phyloP scores from a whole-genome alignment of 2,797 vertebrate genomes.

The Botia almorhae region DNA sequence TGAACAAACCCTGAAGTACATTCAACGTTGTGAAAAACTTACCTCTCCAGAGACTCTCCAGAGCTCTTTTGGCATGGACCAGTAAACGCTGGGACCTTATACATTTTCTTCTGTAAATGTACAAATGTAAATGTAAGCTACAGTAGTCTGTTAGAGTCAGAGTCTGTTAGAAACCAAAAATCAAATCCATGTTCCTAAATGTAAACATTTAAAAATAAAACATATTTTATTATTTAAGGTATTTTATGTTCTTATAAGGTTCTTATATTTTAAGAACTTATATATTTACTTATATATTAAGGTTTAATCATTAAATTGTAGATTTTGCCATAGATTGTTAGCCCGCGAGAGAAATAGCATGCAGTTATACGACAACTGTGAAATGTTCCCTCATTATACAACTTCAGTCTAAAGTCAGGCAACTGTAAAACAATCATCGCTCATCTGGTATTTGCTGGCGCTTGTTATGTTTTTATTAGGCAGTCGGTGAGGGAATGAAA shows the following conservation, averaged over 20 bases:
- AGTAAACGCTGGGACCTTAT: no score
- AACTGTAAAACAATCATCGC: conserved; percentile 43
- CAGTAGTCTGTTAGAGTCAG: no score
- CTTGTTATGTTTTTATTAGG: conserved; percentile 44
- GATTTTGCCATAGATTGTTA: conserved; percentile 10
- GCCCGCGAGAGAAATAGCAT: not conserved
- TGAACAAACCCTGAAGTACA: no score
- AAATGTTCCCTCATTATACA: conserved; percentile 32
- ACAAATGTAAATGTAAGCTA: no score
- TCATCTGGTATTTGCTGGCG: conserved; percentile 27
- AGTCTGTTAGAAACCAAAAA: not conserved
- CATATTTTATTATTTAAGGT: not conserved
- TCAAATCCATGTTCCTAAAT: not conserved
- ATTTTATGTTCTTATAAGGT: no score
- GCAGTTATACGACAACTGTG: not conserved
- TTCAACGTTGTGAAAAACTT: no score
- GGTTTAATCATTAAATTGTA: not conserved
- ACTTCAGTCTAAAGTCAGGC: conserved; percentile 1
- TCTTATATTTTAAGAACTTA: not conserved
- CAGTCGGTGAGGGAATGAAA: conserved; percentile 35
- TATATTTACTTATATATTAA: no score
- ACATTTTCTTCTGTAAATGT: no score
- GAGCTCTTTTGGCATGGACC: no score
- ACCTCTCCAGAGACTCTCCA: no score
- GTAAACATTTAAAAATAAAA: not conserved